A percentile compares a stretch with the other conserved stretches of the same genome.
Conservation (phyloP, 2,113 vertebrate genomes). For the Chrysemys picta region DNA sequence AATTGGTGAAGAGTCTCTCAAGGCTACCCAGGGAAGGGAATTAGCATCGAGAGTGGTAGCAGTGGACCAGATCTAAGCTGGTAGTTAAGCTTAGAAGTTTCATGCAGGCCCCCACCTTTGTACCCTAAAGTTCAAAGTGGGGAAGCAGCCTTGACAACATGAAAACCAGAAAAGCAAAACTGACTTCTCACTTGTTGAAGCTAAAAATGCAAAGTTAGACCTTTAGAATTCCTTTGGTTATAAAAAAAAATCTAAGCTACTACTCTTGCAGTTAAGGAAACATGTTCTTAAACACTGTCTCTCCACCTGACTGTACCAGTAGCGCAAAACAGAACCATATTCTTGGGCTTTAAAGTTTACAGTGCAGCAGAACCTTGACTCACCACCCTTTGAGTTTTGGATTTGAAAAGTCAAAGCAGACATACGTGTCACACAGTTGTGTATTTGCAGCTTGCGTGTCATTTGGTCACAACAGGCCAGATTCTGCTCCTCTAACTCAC, state of each 20-base stretch:
- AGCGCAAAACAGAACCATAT: neutral
- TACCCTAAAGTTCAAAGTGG: too few relatives aligned
- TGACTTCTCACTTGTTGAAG: neutral
- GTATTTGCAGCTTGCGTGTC: neutral
- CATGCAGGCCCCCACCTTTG: too few relatives aligned
- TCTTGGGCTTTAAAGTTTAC: neutral
- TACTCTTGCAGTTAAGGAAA: neutral
- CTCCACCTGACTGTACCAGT: neutral
- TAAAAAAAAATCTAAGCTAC: neutral
- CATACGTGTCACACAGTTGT: neutral
- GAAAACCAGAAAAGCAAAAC: neutral
- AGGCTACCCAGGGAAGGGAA: too few relatives aligned
- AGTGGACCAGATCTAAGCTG: too few relatives aligned
- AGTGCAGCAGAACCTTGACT: neutral
- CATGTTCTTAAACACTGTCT: neutral
- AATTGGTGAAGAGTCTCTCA: too few relatives aligned
- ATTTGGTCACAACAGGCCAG: neutral
- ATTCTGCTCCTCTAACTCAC: neutral
- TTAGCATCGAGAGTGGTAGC: too few relatives aligned
- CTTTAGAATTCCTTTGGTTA: neutral
- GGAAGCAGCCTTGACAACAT: neutral
- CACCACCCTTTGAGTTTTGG: rapidly evolving
- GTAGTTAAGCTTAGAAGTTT: too few relatives aligned
- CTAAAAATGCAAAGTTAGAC: slow-evolving; percentile 9
- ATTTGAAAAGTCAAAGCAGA: neutral